A percentile compares a stretch with the other conserved stretches of the same genome.
These are phyloP conservation scores for Micromys minutus DNA, from an alignment of 2,113 vertebrate genomes.

Conservation along the genomic window DNA sequence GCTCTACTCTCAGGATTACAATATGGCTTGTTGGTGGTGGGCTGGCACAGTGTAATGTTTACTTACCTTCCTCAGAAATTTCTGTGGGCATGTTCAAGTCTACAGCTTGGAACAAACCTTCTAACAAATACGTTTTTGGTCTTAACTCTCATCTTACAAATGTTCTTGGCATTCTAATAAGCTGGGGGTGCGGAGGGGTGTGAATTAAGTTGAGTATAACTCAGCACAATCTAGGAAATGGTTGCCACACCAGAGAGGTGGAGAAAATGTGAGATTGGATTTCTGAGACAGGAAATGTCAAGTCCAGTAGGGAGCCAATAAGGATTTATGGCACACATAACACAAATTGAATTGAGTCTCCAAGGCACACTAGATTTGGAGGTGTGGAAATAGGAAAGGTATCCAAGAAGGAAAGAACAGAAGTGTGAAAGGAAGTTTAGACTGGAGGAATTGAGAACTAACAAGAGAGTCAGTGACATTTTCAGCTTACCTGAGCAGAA, in stretches of 20 bases:
- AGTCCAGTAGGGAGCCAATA: neutral
- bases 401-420: neutral
- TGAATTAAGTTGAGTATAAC: neutral
- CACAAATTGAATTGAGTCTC: neutral
- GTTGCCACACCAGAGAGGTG: neutral
- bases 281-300: neutral
- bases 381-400: neutral
- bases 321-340: neutral
- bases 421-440: neutral
- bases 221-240: neutral
- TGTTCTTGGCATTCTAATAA: neutral
- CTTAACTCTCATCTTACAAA: neutral
- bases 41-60: neutral
- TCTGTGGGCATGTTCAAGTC: neutral
- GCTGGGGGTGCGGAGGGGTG: neutral
- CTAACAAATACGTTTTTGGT: neutral
- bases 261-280: neutral
- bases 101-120: neutral
- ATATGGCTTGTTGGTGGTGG: neutral
- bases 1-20: neutral
- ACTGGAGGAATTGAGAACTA: neutral
- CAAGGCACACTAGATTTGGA: neutral
- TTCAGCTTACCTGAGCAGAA: neutral
- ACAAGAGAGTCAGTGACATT: neutral
- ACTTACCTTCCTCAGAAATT: neutral